Base-by-base conservation (phyloP, 2,888 invertebrate genomes). In the Leptura quadrifasciata region DNA sequence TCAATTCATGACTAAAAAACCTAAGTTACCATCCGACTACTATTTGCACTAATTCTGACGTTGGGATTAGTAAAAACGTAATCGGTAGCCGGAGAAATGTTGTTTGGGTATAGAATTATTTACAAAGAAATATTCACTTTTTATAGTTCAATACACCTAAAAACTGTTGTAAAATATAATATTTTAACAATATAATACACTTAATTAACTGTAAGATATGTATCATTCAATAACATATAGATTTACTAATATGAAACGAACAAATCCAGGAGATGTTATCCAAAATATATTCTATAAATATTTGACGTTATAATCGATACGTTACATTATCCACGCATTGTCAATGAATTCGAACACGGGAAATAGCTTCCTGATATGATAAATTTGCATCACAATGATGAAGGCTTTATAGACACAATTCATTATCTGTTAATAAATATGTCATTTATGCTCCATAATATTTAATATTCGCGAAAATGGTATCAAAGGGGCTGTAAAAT, bases 371-470 rank as follows among this genome's bases (percentile, higher is more conserved):
- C 73, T 73, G 67, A 60, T 52, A 47, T 52, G 60, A 60, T 60
- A 58, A 73, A 73, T 73, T 73, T 73, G 64, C 73, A 73, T 73
- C 47, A 67, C 60, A 67, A 67, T 73, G 73, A 58, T 60, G 58
- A 20, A 24, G 73, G 60, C 67, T 58, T 67, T 47, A 67, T 58
- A 39, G 65, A 60, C 73, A 60, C 60, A 73, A 73, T 73, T 73
- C 73, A 73, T 73, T 73, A 73, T 73, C 73, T 18, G 60, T 65
- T 73, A 68, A 73, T 67, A 67, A 73, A 73, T 73, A 67, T 61
- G 67, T 73, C 73, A 67, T 67, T 73, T 73, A 69, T 58, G 57
- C 60, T 47, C 60, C 65, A 60, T 68, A 68, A 73, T 73, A 73
- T 73, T 73, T 65, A 73, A 73, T 73, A 60, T 67, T 73, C 73